Conservation (phyloP, 2,888 invertebrate species). For the Imbricaverruca yamaguchii region DNA sequence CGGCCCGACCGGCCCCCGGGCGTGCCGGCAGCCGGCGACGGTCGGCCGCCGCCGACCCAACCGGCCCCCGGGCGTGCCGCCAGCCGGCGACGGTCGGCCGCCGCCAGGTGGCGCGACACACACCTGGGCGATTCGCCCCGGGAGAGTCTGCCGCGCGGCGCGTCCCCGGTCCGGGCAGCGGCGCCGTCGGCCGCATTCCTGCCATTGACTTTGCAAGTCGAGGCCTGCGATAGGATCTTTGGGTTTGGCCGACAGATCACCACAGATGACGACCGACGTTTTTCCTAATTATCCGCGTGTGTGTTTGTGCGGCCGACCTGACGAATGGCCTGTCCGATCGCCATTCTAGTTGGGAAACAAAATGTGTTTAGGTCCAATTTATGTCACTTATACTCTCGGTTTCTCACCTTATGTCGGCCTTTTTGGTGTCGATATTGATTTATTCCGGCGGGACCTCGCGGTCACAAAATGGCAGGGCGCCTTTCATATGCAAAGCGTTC, state of each 20-base stretch:
- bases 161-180: no score
- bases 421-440: slow-evolving; percentile 8
- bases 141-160: neutral
- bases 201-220: neutral
- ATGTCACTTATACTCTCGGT: neutral
- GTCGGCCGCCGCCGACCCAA: neutral
- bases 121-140: neutral
- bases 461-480: neutral
- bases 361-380: neutral
- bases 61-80: neutral
- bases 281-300: neutral
- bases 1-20: neutral
- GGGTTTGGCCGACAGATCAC: neutral
- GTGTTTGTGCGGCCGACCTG: neutral
- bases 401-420: neutral
- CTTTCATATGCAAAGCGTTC: neutral
- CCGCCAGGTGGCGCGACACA: no score
- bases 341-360: neutral
- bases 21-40: neutral
- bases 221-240: neutral
- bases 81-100: neutral
- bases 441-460: neutral
- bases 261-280: neutral
- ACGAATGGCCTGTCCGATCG: neutral
- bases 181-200: no score